Conservation (phyloP, 2,113 vertebrate genomes). For the Burhinus oedicnemus region DNA sequence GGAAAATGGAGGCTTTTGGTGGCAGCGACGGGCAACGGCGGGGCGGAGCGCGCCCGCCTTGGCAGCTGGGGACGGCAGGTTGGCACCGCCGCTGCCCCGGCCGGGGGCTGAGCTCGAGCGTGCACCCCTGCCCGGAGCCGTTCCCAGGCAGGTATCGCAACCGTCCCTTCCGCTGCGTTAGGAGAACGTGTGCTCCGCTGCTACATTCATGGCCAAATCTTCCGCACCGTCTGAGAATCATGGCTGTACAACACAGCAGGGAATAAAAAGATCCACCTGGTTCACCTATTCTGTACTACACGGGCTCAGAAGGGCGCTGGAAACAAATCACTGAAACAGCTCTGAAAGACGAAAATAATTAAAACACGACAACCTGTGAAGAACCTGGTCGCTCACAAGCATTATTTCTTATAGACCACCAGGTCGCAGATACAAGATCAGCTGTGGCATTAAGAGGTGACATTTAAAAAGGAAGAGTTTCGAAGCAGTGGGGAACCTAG, state of each 20-base stretch:
- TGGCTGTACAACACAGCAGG: rapidly evolving
- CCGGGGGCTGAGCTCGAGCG: background rate
- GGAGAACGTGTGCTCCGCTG: background rate
- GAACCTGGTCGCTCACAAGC: background rate
- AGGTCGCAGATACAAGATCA: background rate
- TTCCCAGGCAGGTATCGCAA: background rate
- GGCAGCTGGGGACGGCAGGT: background rate
- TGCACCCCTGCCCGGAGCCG: background rate
- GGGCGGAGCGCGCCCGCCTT: background rate
- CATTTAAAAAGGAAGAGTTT: background rate
- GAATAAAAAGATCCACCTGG: background rate
- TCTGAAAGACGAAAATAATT: background rate
- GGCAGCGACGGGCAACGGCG: background rate
- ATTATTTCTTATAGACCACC: background rate
- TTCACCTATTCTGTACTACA: background rate
- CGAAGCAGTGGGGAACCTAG: background rate
- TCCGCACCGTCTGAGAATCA: background rate
- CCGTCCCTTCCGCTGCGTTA: rapidly evolving
- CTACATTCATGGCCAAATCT: background rate
- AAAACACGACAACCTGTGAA: too few species aligned
- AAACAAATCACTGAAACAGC: background rate
- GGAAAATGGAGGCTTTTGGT: background rate
- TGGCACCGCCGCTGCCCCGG: background rate
- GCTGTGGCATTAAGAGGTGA: background rate
- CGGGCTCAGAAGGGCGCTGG: background rate